Percentiles rank a stretch among this genome's conserved stretches.
These are phyloP conservation scores for Lutraria lutraria DNA, from an alignment of 2,888 invertebrate species.

Conservation along the genomic window DNA sequence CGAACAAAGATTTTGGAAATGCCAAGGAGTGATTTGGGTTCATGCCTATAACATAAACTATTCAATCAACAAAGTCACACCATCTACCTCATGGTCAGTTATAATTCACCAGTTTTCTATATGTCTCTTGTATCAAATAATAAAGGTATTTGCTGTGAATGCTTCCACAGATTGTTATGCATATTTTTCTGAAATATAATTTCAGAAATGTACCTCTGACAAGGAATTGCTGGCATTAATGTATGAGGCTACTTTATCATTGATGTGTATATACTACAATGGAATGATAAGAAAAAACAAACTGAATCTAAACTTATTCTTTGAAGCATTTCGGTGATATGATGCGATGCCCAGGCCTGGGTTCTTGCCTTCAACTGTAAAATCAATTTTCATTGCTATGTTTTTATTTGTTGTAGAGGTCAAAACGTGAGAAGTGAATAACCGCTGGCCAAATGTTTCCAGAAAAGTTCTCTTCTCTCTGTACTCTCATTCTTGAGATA, in stretches of 20 bases:
- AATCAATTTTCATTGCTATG: slow-evolving; percentile 45
- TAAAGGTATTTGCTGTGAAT: not conserved
- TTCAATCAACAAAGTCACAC: not conserved
- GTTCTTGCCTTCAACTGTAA: slow-evolving; percentile 45
- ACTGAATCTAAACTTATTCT: slow-evolving; percentile 33
- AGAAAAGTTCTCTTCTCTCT: slow-evolving; percentile 27
- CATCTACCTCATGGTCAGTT: not conserved
- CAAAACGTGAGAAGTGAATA: slow-evolving; percentile 53
- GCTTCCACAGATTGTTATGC: not conserved
- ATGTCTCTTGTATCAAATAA: not conserved
- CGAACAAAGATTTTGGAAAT: too few relatives aligned
- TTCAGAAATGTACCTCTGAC: slow-evolving; percentile 27
- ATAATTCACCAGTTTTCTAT: not conserved
- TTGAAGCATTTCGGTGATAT: slow-evolving; percentile 40
- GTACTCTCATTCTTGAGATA: slow-evolving; percentile 35
- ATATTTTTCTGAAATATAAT: slow-evolving; percentile 24
- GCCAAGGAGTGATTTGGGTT: too few relatives aligned
- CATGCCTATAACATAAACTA: too few relatives aligned
- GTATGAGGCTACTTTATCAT: slow-evolving; percentile 40
- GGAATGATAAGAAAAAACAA: slow-evolving; percentile 46
- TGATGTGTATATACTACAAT: not conserved
- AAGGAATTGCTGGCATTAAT: slow-evolving; percentile 31
- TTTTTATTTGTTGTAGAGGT: slow-evolving; percentile 45
- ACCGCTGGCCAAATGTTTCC: slow-evolving; percentile 23
- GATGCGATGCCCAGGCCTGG: slow-evolving; percentile 40